Base-by-base conservation (phyloP, 2,113 vertebrate genomes). In the Tupaia chinensis region DNA sequence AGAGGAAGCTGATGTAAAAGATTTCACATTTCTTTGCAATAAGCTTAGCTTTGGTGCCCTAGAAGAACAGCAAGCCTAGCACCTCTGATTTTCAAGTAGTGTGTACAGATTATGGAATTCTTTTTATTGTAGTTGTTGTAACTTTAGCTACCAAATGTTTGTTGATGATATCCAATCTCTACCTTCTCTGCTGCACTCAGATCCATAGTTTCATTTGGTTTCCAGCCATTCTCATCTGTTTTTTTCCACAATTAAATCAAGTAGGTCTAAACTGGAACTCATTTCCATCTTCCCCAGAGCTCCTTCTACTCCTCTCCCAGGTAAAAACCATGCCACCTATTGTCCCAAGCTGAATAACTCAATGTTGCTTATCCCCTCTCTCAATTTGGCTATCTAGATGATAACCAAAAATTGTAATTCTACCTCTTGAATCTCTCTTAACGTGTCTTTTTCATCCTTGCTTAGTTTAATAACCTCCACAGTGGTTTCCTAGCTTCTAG, bases 211-310 rank as follows among this genome's bases (percentile, higher is more conserved):
- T 65, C 27, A 73, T 80, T 16, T 90, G 85, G 20, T 14, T 88
- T 87, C 61, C 70, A 2, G 19, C 68, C 63, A 53, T 81, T 94
- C 25, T 44, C 3, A 19, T 60, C 20, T 90, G 58, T 3, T 74
- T 91, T 78, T 89, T 94, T 60, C 27, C 32, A 25, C 58, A 85
- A 63, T 86, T 85, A 89, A 88, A 81, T 84, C 63, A 60, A 72
- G 65, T 16, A 83, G 34, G 4, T 77, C 7, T 95, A 92, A 91
- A 87, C 16, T 54, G 78, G 22, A 70, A 66, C 13, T 87, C 16
- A 61, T 76, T 87, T 83, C 32, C 23, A 4, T 76, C 19, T 92
- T 89, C 25, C 29, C 83, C 65, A 79, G 44, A 89, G 22, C 77
- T 69, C 9, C 34, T 78, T 22, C 20, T 93, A 22, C 78, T 66